Evolutionary conservation across 2,113 vertebrate genomes (phyloP).

Genomic region (Suricata suricatta): DNA sequence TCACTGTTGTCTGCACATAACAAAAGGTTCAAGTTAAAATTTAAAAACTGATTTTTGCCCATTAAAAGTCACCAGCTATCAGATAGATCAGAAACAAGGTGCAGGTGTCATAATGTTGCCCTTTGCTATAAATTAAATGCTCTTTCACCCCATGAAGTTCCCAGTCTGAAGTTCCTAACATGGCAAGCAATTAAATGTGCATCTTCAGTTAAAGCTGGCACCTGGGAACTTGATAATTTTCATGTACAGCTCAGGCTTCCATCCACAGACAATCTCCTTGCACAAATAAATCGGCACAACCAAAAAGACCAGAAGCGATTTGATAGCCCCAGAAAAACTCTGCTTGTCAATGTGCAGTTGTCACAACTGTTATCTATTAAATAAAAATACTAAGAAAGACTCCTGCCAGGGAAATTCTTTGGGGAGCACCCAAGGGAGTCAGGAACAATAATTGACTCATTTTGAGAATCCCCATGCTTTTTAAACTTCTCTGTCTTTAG

Average conservation of each 20-base stretch:
- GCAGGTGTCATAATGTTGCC: not conserved
- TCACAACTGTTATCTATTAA: constrained; percentile 45
- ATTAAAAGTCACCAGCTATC: constrained; percentile 10
- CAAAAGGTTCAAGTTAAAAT: not conserved
- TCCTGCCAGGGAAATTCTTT: not conserved
- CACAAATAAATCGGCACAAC: constrained; percentile 28
- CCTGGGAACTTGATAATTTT: constrained; percentile 45
- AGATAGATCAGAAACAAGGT: not conserved
- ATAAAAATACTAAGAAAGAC: not conserved
- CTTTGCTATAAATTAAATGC: constrained; percentile 39
- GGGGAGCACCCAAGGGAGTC: not conserved
- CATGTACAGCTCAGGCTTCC: not conserved
- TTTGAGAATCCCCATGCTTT: constrained; percentile 34
- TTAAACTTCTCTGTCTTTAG: not conserved
- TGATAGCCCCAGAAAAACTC: constrained; percentile 30
- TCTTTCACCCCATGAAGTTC: not conserved
- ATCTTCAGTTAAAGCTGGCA: constrained; percentile 31
- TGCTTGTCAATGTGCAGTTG: constrained; percentile 22
- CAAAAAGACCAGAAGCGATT: not conserved
- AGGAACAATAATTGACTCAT: not conserved
- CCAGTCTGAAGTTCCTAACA: constrained; percentile 21
- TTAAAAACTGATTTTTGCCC: not conserved
- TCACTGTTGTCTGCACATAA: not conserved
- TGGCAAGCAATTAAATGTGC: constrained; percentile 40
- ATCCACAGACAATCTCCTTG: constrained; percentile 23